Evolutionary conservation across 30 jellyfish, hydroid and myxozoan genomes (phyloP), one percentile per base, ranked within the genome.

Genomic region (Pseudorhiza aurosa): DNA sequence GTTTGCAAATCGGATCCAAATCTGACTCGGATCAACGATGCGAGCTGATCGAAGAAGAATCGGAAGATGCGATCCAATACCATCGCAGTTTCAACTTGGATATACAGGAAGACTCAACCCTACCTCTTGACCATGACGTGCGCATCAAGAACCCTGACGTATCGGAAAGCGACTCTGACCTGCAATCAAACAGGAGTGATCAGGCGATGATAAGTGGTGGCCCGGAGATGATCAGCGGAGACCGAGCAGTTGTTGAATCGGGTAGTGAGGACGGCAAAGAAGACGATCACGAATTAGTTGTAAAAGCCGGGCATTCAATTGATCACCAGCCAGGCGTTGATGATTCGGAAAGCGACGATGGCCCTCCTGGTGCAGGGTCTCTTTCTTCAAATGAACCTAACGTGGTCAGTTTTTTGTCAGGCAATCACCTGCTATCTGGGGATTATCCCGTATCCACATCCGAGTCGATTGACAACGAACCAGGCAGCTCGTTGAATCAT

Each of bases 371-470:
- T 46, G 53, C 37, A 4, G 83, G 47, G 25, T 70, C 83, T 21
- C n/a, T 70, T 0, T 70, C 83, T 44, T 70, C 83, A 21, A 46
- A 70, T 45, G 83, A 45, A 19, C 6, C 27, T 70, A 24, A 46
- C 8, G 26, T 43, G 82, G 26, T 68, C 0, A 68, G 67, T 28
- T 17, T 70, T 9, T 27, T 70, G 30, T 70, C 83, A 12, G 83
- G 71, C 5, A 32, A 53, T 70, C 83, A 42, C 7, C 77, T 11
- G 9, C 36, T 36, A 64, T 9, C 77, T 24, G 59, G 33, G 18
- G 6, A 64, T 64, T 40, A 64, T 4, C 27, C n/a, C 15, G 8
- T 33, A 33, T 30, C 53, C 2, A 40, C 4, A 31, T 8, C 21
- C 22, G 35, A 32, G 33, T n/a, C 18, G 53, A 42, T 42, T 0